Evolutionary conservation across 2,888 invertebrate species (phyloP).

Genomic region (Ectemnius continuus): DNA sequence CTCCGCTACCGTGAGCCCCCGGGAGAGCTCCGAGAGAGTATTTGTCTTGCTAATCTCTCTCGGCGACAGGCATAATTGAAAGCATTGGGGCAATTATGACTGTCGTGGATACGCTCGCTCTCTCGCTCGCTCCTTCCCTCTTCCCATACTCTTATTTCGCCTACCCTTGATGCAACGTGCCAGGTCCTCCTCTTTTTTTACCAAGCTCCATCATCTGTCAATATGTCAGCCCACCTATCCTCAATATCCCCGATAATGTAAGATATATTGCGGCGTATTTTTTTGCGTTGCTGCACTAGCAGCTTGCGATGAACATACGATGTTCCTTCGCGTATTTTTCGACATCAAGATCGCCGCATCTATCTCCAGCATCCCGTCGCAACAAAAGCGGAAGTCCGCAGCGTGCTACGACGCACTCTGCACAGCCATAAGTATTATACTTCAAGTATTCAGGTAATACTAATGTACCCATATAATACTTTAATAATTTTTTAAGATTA

Average conservation of each 20-base stretch:
- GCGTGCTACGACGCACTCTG: too few relatives aligned
- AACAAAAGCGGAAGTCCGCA: too few relatives aligned
- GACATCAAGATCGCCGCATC: too few relatives aligned
- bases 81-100: slow-evolving; percentile 50
- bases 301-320: too few relatives aligned
- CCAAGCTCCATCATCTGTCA: not conserved
- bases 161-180: too few relatives aligned
- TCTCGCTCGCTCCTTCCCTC: not conserved
- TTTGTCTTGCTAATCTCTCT: slow-evolving; percentile 63
- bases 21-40: slow-evolving; percentile 36
- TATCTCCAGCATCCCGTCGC: too few relatives aligned
- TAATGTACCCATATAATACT: too few relatives aligned
- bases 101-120: not conserved
- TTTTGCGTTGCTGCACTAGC: not conserved
- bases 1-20: slow-evolving; percentile 35
- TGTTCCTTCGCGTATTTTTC: too few relatives aligned
- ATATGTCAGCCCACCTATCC: not conserved
- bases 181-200: not conserved
- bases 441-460: too few relatives aligned
- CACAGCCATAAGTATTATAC: too few relatives aligned
- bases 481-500: too few relatives aligned
- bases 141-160: not conserved
- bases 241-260: slow-evolving; percentile 18
- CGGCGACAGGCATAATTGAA: slow-evolving; percentile 63
- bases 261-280: not conserved